These are phyloP conservation scores for Mola mola DNA, from an alignment of 2,113 vertebrate species.

Conservation along the genomic window DNA sequence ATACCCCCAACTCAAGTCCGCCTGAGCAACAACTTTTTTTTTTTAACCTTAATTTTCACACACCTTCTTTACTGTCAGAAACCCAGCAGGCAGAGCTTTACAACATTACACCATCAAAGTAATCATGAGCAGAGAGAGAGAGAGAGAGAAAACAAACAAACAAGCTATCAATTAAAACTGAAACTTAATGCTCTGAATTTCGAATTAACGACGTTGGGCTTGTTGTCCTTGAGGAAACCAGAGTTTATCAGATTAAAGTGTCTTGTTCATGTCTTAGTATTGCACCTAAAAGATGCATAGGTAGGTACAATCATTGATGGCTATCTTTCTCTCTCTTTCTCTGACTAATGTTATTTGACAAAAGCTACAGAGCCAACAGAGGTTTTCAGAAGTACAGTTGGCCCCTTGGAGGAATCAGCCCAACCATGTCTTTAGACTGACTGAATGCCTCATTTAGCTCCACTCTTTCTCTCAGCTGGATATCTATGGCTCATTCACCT, in stretches of 20 bases:
- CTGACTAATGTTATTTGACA: slow-evolving; percentile 19
- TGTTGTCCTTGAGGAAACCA: no score
- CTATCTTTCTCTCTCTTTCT: slow-evolving; percentile 15
- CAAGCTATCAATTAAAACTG: no score
- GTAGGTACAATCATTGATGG: slow-evolving; percentile 15
- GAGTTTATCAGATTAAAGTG: slow-evolving; percentile 37
- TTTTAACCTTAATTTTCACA: no score
- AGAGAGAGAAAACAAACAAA: no score
- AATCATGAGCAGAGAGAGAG: no score
- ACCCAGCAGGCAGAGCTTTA: no score
- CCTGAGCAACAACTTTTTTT: no score
- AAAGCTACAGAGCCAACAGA: slow-evolving; percentile 39
- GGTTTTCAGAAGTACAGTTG: slow-evolving; percentile 27
- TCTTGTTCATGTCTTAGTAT: slow-evolving; percentile 25
- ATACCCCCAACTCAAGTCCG: no score
- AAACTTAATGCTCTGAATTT: no score
- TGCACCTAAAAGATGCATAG: slow-evolving; percentile 26
- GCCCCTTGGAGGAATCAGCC: slow-evolving; percentile 27
- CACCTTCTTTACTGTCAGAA: no score
- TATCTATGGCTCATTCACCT: slow-evolving; percentile 47
- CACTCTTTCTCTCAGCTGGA: slow-evolving; percentile 52
- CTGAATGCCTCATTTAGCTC: slow-evolving; percentile 50
- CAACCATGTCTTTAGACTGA: slow-evolving; percentile 15
- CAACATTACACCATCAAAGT: no score
- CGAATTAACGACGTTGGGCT: no score